Base-by-base conservation (phyloP, 2,888 invertebrate species). In the Mesochorus sp. region DNA sequence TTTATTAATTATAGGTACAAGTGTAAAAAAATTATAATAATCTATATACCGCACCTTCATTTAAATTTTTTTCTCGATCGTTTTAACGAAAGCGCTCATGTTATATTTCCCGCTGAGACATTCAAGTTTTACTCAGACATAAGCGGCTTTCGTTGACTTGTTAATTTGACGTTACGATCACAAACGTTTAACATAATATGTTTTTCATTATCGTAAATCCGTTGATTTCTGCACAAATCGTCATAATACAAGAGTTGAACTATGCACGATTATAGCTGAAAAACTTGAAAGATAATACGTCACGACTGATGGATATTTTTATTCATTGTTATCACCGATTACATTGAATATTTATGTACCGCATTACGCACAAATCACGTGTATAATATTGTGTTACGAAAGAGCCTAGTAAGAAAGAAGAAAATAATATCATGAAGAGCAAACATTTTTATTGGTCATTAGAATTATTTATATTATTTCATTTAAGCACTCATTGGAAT, bases 21-120 rank as follows among this genome's bases (percentile, higher is more conserved):
- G 37, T 51, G 49, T 37, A 59, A 10, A 14, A 37, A 24, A 49
- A 44, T 55, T 21, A 61, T 61, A 31, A 49, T 42, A 55, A 47
- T n/a, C 34, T 37, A 24, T 55, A 51, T 51, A 71, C 55, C 68
- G 57, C 75, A 76, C 75, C 75, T 76, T 67, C 47, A 75, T 68
- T 61, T 34, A 55, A 47, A 53, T 70, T 59, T 37, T 28, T 14
- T 47, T 70, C 39, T 31, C 53, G 14, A 62, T n/a, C 55, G 12
- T 21, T 17, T 51, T 37, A 44, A 59, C 49, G 6, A 14, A 12
- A 3, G 59, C 49, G 14, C 67, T 51, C 42, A 19, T 19, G 10
- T 31, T 24, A 34, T 47, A 51, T 17, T 44, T 47, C 12, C 4
- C 26, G 10, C 1, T 17, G 10, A 21, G 24, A 57, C 31, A 28